Evolutionary conservation across 1,140 invertebrate genomes (phyloP).

Genomic region (Geopemphigus sp.): DNA sequence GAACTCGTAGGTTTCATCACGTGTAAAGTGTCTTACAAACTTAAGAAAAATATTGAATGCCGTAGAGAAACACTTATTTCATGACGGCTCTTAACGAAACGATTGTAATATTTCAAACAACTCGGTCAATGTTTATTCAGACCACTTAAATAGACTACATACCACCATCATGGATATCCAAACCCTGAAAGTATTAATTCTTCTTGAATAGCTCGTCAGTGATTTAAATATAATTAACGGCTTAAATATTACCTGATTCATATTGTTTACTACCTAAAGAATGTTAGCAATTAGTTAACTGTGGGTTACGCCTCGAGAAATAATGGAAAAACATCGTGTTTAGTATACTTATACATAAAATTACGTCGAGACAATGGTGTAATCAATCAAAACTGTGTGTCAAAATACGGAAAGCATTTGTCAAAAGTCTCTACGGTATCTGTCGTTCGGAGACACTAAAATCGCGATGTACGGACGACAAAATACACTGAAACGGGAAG

Average conservation of each 20-base stretch:
- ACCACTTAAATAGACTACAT: not conserved
- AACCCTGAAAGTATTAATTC: not conserved
- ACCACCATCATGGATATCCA: not conserved
- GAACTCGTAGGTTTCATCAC: not conserved
- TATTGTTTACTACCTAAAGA: too few relatives aligned
- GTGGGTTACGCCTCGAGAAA: too few relatives aligned
- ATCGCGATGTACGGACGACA: not conserved
- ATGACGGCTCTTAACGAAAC: not conserved
- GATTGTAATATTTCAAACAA: constrained; percentile 6
- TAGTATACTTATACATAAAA: not conserved
- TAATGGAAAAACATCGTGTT: not conserved
- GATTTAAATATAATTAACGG: not conserved
- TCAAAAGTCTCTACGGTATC: not conserved
- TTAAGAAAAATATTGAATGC: not conserved
- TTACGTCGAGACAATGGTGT: not conserved
- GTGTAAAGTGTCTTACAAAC: not conserved
- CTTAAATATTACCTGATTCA: too few relatives aligned
- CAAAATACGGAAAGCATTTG: not conserved
- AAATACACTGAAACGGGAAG: constrained; percentile 6
- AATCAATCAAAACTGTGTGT: not conserved
- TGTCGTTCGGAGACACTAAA: not conserved
- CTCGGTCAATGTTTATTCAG: not conserved
- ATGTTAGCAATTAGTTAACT: too few relatives aligned
- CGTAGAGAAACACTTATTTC: not conserved
- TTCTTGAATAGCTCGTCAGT: not conserved